Conservation (phyloP, 1,140 invertebrate genomes). For the Hyposmocoma kahamanoa region DNA sequence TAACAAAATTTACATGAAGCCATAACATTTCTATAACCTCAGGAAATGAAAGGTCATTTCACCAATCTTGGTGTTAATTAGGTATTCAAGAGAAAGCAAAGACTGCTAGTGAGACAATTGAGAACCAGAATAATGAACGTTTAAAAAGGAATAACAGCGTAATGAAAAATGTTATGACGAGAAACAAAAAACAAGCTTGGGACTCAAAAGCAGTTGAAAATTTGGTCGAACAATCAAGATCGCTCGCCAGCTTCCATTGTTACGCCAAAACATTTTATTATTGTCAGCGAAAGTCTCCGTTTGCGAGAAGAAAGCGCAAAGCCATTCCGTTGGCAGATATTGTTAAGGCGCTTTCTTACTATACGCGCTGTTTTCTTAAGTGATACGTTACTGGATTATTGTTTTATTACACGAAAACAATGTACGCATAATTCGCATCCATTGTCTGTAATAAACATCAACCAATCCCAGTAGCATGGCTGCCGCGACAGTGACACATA, state of each 20-base stretch:
- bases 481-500: no score
- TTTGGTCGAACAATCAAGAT: constrained; percentile 34
- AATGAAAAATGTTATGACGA: constrained; percentile 2
- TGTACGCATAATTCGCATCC: no score
- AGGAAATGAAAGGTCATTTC: no score
- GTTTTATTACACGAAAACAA: no score
- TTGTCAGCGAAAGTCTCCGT: constrained; percentile 40
- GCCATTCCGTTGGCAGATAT: constrained; percentile 27
- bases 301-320: constrained; percentile 44
- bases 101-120: neutral
- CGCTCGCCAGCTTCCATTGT: constrained; percentile 33
- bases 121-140: neutral
- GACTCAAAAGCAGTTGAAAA: constrained; percentile 32
- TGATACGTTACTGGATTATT: no score
- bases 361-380: neutral
- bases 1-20: no score
- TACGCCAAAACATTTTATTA: constrained; percentile 43
- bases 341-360: constrained; percentile 14
- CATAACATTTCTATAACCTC: no score
- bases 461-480: no score
- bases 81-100: no score
- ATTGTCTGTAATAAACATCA: no score
- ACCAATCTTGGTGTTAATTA: no score
- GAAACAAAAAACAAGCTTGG: neutral
- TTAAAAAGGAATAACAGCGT: neutral